Evolutionary conservation across 2,797 vertebrate genomes (phyloP), one percentile per base, ranked within the genome.

Genomic region (Centropyge bicolor): DNA sequence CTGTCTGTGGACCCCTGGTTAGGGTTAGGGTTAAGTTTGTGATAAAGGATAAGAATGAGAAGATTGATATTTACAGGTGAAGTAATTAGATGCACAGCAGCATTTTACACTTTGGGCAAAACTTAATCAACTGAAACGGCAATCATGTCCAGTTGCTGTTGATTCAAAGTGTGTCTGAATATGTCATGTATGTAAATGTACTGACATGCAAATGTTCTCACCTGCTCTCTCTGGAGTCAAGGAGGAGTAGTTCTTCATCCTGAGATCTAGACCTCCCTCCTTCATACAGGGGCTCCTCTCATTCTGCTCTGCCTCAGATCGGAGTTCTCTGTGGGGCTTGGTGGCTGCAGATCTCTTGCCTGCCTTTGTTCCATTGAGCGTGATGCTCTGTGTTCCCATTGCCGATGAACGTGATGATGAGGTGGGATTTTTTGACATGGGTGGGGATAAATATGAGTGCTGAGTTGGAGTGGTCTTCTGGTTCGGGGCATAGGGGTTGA

Each of bases 401-500:
- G 38, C 4, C 24, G 88, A 87, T 51, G 78, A 22, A 5, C 60
- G 40, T 51, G 63, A 22, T 1, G 12, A 9, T 60, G 65, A 5
- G 41, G 20, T 36, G 35, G 5, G 36, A 59, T 16, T 12, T 46
- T n/a, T 71, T 52, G 19, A 27, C 17, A 5, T 31, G 36, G 54
- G 27, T 0, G 17, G 36, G 16, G 0, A 12, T 31, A 10, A 3
- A 38, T 13, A n/a, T 27, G 31, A 64, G 36, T 12, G 20, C 17
- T 66, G 38, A 27, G 55, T 20, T 40, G 64, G 40, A 12, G 48
- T 52, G 60, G 56, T 69, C 31, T 57, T 20, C 16, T 43, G 76
- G 3, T 90, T 70, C 10, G 48, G 54, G 48, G 70, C 60, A 1
- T 95, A 95, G 2, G 95, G 94, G 69, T 95, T 95, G 36, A 79